Conservation (phyloP, 37 sponge, comb jelly and placozoan species). For the Aplysina aerophoba region DNA sequence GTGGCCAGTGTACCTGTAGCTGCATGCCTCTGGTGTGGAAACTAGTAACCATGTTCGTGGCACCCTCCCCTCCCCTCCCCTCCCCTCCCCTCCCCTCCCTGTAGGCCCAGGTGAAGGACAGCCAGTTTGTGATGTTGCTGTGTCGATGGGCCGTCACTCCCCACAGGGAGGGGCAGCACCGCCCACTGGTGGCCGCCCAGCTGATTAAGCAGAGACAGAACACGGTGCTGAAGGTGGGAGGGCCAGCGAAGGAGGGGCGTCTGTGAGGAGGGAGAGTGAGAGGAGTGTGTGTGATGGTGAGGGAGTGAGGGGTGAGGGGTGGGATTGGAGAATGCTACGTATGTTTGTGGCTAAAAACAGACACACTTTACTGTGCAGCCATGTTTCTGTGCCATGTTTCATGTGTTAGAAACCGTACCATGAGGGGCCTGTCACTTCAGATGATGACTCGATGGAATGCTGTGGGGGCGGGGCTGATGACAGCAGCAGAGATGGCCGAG, state of each 20-base stretch:
- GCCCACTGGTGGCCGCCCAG: slow-evolving; percentile 83
- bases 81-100: neutral
- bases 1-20: slow-evolving; percentile 29
- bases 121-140: slow-evolving; percentile 70
- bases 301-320: slow-evolving; percentile 11
- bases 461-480: neutral
- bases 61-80: too few relatives aligned
- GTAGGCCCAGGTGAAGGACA: slow-evolving; percentile 10
- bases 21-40: slow-evolving; percentile 2
- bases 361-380: neutral
- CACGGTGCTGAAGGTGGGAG: slow-evolving; percentile 58
- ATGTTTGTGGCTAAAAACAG: too few relatives aligned
- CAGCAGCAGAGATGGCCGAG: neutral
- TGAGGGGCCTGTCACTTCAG: neutral
- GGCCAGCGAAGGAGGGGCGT: neutral
- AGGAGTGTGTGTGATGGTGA: too few relatives aligned
- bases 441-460: slow-evolving; percentile 31
- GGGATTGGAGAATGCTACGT: neutral
- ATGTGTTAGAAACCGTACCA: neutral
- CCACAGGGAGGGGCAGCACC: slow-evolving; percentile 77
- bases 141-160: slow-evolving; percentile 93
- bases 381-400: neutral
- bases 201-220: slow-evolving; percentile 76
- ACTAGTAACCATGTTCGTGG: too few relatives aligned
- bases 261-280: too few relatives aligned